Conservation (phyloP, 2,888 invertebrate species). For the Vesta saturnalis region DNA sequence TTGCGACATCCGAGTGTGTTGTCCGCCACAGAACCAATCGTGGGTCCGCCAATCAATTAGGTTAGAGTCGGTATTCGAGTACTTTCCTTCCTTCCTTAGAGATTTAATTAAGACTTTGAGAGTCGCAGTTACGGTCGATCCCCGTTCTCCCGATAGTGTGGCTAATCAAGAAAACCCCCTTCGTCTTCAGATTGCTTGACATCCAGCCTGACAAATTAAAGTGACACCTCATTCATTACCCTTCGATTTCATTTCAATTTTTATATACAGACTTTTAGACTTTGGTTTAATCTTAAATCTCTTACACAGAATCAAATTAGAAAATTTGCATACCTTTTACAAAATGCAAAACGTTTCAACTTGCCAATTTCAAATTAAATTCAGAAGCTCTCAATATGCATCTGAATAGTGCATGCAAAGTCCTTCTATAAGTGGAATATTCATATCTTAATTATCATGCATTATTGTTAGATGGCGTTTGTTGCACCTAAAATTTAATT, state of each 20-base stretch:
- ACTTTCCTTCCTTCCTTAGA: constrained; percentile 52
- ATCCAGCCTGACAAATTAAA: constrained; percentile 45
- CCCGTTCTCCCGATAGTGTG: constrained; percentile 53
- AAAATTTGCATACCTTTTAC: neutral
- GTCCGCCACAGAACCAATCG: constrained; percentile 51
- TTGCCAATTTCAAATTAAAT: neutral
- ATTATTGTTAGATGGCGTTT: neutral
- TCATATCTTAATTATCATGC: neutral
- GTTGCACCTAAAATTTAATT: neutral
- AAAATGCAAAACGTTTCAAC: neutral
- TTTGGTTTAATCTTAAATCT: too few species aligned
- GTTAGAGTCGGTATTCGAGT: constrained; percentile 51
- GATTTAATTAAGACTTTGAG: constrained; percentile 60
- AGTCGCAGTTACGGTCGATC: constrained; percentile 50
- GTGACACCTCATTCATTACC: constrained; percentile 42
- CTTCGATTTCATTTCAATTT: neutral
- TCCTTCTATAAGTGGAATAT: neutral
- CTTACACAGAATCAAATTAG: too few species aligned
- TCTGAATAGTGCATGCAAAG: neutral
- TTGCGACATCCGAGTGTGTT: constrained; percentile 46
- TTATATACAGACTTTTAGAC: too few species aligned
- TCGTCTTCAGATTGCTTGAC: constrained; percentile 39
- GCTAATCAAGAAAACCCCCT: constrained; percentile 51
- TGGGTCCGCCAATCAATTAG: constrained; percentile 57
- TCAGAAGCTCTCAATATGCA: constrained; percentile 1